Evolutionary conservation across 2,888 invertebrate genomes (phyloP), one percentile per base, ranked within the genome.

Genomic region (Phymatocera aterrima): DNA sequence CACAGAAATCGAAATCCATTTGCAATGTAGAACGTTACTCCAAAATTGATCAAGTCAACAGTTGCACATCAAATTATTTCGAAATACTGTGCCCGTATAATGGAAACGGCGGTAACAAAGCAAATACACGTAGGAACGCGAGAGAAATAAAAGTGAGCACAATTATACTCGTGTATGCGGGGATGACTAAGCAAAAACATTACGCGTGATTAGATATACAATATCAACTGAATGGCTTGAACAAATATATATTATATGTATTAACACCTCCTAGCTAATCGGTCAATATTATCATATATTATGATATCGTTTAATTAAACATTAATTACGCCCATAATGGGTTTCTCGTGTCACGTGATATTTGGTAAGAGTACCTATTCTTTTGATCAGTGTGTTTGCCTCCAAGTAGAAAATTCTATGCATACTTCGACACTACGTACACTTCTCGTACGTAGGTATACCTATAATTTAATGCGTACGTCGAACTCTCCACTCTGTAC

Each of bases 91-190:
- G 6, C 18, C 2, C 5, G 60, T 10, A n/a, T 10, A 21, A 18
- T 64, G n/a, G 37, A 64, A n/a, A 64, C 3, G 8, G 4, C 24
- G 24, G 6, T 68, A 6, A 6, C 43, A 46, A 46, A 28, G 68
- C 43, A 46, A 68, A 43, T 37, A 37, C 21, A 2, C 40, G 15
- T 8, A 46, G 43, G 37, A 37, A 37, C 21, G 3, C 40, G 15
- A 5, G 28, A 65, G 37, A 37, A 6, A 64, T n/a, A 10, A 21
- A 18, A 68, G 43, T 12, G 24, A 15, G 21, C 12, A 68, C 65
- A 68, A 68, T n/a, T n/a, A n/a, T 43, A n/a, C 46, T 68, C 15
- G 40, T 43, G 46, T 68, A n/a, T 12, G 28, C 21, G n/a, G n/a
- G n/a, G n/a, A 65, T 43, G 18, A 1, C 21, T 46, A 15, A 43